Evolutionary conservation across 1,140 invertebrate species (phyloP).

Genomic region (Laupala kohalensis): DNA sequence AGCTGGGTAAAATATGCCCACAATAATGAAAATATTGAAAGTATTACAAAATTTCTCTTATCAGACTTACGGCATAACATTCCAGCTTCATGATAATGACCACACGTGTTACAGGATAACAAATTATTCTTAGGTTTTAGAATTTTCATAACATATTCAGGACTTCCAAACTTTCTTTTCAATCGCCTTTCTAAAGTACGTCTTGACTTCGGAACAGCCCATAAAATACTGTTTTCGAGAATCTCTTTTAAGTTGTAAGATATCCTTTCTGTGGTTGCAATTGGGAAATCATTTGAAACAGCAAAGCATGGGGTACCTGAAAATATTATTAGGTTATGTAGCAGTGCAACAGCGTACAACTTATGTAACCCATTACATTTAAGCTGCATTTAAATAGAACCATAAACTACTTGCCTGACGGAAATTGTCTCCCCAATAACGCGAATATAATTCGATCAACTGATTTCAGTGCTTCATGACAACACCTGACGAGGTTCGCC

Average conservation of each 20-base stretch:
- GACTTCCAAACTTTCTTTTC: conserved; percentile 53
- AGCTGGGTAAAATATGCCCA: conserved; percentile 1
- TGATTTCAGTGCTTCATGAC: neutral
- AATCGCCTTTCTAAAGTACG: conserved; percentile 56
- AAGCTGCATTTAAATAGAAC: too few relatives aligned
- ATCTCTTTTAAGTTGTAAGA: neutral
- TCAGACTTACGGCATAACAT: conserved; percentile 59
- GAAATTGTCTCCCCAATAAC: neutral
- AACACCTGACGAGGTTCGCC: neutral
- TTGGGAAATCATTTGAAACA: neutral
- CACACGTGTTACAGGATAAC: conserved; percentile 60
- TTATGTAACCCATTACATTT: too few relatives aligned
- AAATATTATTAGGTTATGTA: neutral
- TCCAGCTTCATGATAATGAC: conserved; percentile 60
- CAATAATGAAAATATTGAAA: conserved; percentile 1
- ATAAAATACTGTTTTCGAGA: conserved; percentile 55
- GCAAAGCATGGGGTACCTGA: neutral
- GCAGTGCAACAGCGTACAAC: too few relatives aligned
- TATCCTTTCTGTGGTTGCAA: neutral
- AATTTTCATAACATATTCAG: conserved; percentile 49
- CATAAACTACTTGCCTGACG: conserved; percentile 1
- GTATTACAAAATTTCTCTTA: neutral
- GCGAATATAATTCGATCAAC: neutral
- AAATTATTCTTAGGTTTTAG: conserved; percentile 58
- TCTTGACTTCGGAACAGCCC: conserved; percentile 66